phyloP scores from a whole-genome alignment of 2,888 invertebrate species.

The Myopa tessellatipennis region DNA sequence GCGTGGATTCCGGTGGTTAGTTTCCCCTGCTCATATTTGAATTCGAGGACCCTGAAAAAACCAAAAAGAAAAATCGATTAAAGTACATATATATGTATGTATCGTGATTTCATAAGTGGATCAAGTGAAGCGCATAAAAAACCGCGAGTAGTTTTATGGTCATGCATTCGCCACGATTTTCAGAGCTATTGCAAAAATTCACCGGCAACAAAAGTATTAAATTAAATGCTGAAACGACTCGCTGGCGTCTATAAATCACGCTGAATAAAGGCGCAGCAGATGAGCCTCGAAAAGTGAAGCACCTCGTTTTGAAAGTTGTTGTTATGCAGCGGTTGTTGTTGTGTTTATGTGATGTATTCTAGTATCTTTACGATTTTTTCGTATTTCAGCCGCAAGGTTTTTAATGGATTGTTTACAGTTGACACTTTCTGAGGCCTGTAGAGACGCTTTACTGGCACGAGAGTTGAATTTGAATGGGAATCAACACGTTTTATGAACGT shows the following conservation, averaged over 20 bases:
- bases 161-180: too few relatives aligned
- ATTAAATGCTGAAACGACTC: too few relatives aligned
- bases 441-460: neutral
- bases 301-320: neutral
- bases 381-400: neutral
- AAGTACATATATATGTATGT: too few relatives aligned
- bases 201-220: too few relatives aligned
- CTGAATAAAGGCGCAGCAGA: neutral
- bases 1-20: slow-evolving; percentile 58
- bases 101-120: too few relatives aligned
- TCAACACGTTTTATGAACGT: neutral
- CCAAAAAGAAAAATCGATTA: neutral
- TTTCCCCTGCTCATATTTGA: slow-evolving; percentile 60
- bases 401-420: slow-evolving; percentile 13
- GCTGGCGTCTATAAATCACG: neutral
- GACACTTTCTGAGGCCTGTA: neutral
- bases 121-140: too few relatives aligned
- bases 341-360: neutral
- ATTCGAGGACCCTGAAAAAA: slow-evolving; percentile 57
- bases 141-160: too few relatives aligned
- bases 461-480: neutral
- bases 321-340: slow-evolving; percentile 12
- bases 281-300: slow-evolving; percentile 4
- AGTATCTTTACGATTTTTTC: neutral
- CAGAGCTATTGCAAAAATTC: too few relatives aligned